Evolutionary conservation across 2,113 vertebrate species (phyloP), one percentile per base, ranked within the genome.

Genomic region (Melanerpes formicivorus): DNA sequence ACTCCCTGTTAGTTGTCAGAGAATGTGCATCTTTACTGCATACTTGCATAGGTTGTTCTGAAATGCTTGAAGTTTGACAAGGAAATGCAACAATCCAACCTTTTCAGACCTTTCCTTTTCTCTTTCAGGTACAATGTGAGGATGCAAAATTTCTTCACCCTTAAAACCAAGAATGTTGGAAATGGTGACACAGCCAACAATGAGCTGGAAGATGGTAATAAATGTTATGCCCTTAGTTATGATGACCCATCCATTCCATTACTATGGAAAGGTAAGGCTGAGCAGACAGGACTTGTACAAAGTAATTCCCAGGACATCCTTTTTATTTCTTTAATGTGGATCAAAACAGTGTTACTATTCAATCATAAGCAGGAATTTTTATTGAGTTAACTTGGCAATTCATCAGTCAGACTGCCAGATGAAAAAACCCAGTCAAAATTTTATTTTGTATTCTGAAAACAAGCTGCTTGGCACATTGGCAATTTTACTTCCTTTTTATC

Each of bases 151-250:
- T 97, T 98, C 62, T 98, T 98, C 93, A 98, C 77, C 2, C 84
- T 97, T 95, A 98, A 97, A 96, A 97, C 97, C 40, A 99, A 99
- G 98, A 98, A 98, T 40, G 96, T 99, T 87, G 98, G 98, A 75
- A 99, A 99, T 48, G 98, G 99, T 96, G 99, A 98, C 78, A 98
- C 98, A 1, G 98, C 98, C 63, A 98, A 95, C 97, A 99, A 97
- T 32, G 99, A 99, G 96, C 97, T 99, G 97, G 98, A 99, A 97
- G 99, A 99, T 67, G 99, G 99, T 99, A 99, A 99, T 98, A 97
- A 97, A 97, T 97, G 48, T 98, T 98, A 97, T 98, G 97, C 97
- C 91, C 92, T 95, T 98, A 97, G 96, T 97, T 97, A 84, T 97
- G 98, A 99, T 96, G 99, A 99, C 94, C 98, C 98, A 69, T 98